Percentiles rank a stretch among this genome's conserved stretches.
These are phyloP conservation scores for Capreolus pygargus DNA, from an alignment of 2,113 vertebrate species.

Conservation along the genomic window DNA sequence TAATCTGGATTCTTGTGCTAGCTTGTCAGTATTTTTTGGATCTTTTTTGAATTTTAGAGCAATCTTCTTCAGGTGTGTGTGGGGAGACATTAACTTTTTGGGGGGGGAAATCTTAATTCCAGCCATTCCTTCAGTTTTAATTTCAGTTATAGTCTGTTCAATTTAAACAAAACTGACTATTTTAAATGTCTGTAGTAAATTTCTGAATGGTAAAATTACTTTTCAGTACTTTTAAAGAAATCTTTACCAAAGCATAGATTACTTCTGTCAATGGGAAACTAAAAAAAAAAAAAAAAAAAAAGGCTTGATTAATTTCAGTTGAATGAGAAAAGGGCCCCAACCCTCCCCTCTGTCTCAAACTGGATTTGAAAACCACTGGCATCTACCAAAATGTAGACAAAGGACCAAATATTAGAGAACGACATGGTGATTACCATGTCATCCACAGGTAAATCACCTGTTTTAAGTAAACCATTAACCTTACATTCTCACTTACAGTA, in stretches of 20 bases:
- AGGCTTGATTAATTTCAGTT: background rate
- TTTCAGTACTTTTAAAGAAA: background rate
- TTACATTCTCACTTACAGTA: background rate
- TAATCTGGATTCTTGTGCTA: background rate
- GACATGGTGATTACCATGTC: background rate
- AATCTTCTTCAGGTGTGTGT: background rate
- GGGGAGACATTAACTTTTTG: background rate
- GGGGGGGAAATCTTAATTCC: background rate
- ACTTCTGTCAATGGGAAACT: conserved; percentile 10
- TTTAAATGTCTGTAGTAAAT: background rate
- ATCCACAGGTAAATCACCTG: background rate
- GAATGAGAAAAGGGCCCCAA: background rate
- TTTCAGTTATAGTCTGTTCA: background rate
- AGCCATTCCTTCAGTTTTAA: background rate
- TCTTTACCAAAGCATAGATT: background rate
- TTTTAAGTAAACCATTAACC: conserved; percentile 4
- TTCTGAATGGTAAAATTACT: background rate
- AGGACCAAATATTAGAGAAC: background rate
- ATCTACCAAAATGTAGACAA: background rate
- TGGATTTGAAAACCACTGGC: background rate
- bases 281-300: background rate
- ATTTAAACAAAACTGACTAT: conserved; percentile 21
- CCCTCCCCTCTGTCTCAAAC: background rate
- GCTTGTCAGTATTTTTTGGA: background rate
- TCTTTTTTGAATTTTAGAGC: background rate